Evolutionary conservation across 2,113 vertebrate genomes (phyloP).

Genomic region (Haemorhous mexicanus): DNA sequence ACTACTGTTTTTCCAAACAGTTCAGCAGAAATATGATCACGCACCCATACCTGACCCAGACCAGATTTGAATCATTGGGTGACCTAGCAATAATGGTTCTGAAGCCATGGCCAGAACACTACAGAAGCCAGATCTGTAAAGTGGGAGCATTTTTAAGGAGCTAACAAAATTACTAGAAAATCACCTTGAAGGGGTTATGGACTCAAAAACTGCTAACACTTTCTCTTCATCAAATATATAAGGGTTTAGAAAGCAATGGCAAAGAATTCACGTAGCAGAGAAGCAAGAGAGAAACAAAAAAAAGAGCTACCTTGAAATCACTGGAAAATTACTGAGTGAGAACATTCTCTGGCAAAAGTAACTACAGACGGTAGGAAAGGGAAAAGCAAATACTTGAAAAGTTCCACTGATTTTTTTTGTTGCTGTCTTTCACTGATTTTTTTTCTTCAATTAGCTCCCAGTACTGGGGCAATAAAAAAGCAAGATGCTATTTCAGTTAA

Average conservation of each 20-base stretch:
- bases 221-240: not conserved
- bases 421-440: not conserved
- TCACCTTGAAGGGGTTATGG: not conserved
- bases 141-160: not conserved
- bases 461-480: not conserved
- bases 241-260: not conserved
- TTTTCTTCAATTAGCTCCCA: not conserved
- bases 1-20: not conserved
- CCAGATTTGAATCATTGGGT: not conserved
- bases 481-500: not conserved
- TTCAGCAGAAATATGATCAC: constrained; percentile 4
- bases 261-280: not conserved
- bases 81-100: not conserved
- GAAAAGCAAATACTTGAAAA: constrained; percentile 15
- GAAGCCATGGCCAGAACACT: not conserved
- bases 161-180: not conserved
- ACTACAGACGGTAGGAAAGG: constrained; percentile 9
- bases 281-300: not conserved
- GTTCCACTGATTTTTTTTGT: not conserved
- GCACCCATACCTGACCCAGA: not conserved
- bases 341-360: constrained; percentile 26
- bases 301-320: constrained; percentile 27
- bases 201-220: not conserved
- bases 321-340: constrained; percentile 54
- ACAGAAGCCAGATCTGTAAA: not conserved